Conservation (phyloP, 2,888 invertebrate genomes). For the Cistogaster globosa region DNA sequence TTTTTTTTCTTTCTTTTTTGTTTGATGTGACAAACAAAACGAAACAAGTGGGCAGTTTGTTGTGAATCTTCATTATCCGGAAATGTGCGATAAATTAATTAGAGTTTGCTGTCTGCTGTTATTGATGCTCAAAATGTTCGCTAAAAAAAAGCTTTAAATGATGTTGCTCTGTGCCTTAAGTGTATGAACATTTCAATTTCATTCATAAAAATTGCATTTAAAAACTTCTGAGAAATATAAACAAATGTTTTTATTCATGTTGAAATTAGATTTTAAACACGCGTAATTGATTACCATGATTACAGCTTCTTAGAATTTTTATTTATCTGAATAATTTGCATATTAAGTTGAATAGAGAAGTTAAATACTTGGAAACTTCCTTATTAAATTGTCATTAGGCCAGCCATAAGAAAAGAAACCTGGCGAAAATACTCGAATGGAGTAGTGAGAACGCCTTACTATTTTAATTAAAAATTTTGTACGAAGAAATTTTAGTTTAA, state of each 20-base stretch:
- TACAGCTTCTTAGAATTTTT: too few relatives aligned
- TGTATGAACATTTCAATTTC: neutral
- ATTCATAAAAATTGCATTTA: conserved; percentile 46
- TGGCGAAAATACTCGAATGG: too few relatives aligned
- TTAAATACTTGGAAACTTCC: too few relatives aligned
- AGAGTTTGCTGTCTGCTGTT: conserved; percentile 48
- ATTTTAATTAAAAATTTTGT: too few relatives aligned
- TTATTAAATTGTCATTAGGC: too few relatives aligned
- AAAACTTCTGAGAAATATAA: neutral
- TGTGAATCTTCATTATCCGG: conserved; percentile 68
- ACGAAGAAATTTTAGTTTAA: too few relatives aligned
- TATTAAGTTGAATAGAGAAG: too few relatives aligned
- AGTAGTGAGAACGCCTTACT: too few relatives aligned
- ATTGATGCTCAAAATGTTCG: conserved; percentile 43
- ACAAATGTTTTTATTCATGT: neutral
- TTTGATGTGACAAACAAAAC: conserved; percentile 36
- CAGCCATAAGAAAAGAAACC: too few relatives aligned
- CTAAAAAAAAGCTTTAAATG: neutral
- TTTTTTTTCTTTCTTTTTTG: conserved; percentile 8
- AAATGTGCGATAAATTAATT: conserved; percentile 69
- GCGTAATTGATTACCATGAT: neutral
- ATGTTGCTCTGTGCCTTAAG: neutral
- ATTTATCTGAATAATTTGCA: too few relatives aligned
- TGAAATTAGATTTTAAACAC: conserved; percentile 20
- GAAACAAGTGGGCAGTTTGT: conserved; percentile 66